Evolutionary conservation across 30 jellyfish, hydroid and myxozoan species (phyloP).

Genomic region (Cassiopea xamachana): DNA sequence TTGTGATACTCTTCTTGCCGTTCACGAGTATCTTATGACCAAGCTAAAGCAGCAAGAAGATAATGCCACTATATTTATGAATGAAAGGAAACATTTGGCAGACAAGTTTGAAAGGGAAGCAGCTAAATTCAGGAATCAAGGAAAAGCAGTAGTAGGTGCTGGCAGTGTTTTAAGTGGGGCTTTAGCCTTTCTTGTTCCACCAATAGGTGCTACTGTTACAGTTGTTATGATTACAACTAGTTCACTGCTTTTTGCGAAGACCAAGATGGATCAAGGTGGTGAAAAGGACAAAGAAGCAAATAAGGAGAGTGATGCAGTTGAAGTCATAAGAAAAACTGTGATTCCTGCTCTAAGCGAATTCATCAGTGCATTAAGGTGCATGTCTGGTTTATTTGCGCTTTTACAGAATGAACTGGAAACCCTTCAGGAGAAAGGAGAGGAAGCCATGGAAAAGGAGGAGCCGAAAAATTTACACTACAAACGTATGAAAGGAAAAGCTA

Average conservation of each 20-base stretch:
- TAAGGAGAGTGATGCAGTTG: neutral
- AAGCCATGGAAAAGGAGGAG: neutral
- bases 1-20: slow-evolving; percentile 41
- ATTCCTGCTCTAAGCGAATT: slow-evolving; percentile 32
- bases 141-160: no score
- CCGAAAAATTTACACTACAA: slow-evolving; percentile 37
- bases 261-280: neutral
- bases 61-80: slow-evolving; percentile 19
- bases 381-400: slow-evolving; percentile 38
- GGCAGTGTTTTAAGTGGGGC: no score
- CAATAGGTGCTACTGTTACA: no score
- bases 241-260: neutral
- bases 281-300: slow-evolving; percentile 11
- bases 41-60: slow-evolving; percentile 45
- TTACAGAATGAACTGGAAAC: slow-evolving; percentile 17
- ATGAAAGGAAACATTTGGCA: slow-evolving; percentile 49
- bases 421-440: slow-evolving; percentile 4
- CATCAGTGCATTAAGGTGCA: slow-evolving; percentile 1
- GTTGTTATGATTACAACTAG: no score
- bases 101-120: slow-evolving; percentile 25
- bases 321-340: slow-evolving; percentile 1
- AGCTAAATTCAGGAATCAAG: no score
- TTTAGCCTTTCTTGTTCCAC: no score
- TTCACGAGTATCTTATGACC: slow-evolving; percentile 39
- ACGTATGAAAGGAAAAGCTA: slow-evolving; percentile 26